phyloP scores from a whole-genome alignment of 2,888 invertebrate species.

The Drosophila setosimentum region DNA sequence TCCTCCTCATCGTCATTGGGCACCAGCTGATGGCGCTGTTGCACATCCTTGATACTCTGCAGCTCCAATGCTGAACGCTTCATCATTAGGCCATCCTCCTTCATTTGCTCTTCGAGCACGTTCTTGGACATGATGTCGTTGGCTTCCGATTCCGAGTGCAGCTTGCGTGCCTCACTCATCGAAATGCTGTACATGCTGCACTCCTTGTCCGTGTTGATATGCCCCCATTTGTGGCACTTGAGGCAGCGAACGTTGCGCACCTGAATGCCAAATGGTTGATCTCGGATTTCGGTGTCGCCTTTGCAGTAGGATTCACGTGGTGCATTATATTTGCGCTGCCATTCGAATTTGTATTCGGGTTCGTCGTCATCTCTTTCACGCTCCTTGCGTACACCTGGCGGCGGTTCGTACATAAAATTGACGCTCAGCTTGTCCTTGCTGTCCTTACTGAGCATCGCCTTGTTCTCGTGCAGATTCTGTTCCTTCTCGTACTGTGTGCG shows the following conservation, averaged over 20 bases:
- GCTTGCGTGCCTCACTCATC: conserved; percentile 92
- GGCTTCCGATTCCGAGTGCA: conserved; percentile 88
- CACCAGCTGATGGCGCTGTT: conserved; percentile 87
- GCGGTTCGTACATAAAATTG: conserved; percentile 99
- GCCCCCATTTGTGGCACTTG: conserved; percentile 99
- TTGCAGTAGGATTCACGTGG: conserved; percentile 99
- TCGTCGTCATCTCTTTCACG: conserved; percentile 96
- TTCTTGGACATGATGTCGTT: conserved; percentile 89
- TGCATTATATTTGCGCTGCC: conserved; percentile 99
- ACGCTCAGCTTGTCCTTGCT: conserved; percentile 99
- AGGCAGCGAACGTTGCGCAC: conserved; percentile 99
- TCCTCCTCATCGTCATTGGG: conserved; percentile 86
- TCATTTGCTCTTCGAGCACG: conserved; percentile 94
- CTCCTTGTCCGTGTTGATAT: conserved; percentile 93
- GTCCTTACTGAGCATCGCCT: conserved; percentile 98
- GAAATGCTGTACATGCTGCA: conserved; percentile 96
- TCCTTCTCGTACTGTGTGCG: conserved; percentile 99
- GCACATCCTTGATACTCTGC: conserved; percentile 86
- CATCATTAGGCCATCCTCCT: conserved; percentile 95
- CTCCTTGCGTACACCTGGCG: conserved; percentile 97
- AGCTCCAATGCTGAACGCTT: conserved; percentile 91
- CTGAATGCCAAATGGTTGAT: conserved; percentile 99
- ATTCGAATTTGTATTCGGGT: conserved; percentile 99
- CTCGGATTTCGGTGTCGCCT: conserved; percentile 98
- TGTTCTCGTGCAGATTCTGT: conserved; percentile 98